Base-by-base conservation (phyloP, 2,797 vertebrate species). In the Austrolebias charrua region DNA sequence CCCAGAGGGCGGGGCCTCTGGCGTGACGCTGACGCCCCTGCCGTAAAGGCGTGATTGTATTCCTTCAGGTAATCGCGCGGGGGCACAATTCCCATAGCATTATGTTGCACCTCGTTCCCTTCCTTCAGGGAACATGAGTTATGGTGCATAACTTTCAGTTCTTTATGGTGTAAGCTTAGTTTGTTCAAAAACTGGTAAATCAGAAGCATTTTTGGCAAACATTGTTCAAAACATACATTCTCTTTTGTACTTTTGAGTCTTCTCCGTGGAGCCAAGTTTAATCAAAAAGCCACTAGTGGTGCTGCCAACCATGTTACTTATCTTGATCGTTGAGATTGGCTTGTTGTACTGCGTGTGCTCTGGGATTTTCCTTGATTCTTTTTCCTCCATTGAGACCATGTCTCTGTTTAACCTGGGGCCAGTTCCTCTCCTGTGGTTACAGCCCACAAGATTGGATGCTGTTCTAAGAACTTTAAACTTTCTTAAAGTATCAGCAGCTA, bases 331-430 rank as follows among this genome's bases (percentile, higher is more conserved):
- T 9, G 56, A 18, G 55, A 10, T 57, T 11, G 15, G 5, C 2
- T 48, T 11, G 12, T 48, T 11, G 12, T n/a, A 12, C 15, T 38
- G 16, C 40, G 33, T 18, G 11, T 15, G 28, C 55, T 49, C 19
- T 14, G 2, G 43, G 45, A 31, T 12, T 57, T 51, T 46, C 19
- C 13, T 29, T 63, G 43, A 40, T 56, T 69, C 47, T 11, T 45
- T 57, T 63, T 19, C 48, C 42, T 46, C 33, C 47, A n/a, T 20
- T 12, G 53, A 63, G 43, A 47, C 42, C 60, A 52, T 57, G 44
- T 11, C 20, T 73, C 46, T 62, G 38, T 42, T 56, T 24, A 0
- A 52, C 58, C 60, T 61, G 44, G 46, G 43, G 64, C 57, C 48
- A 29, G 48, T 28, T 42, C 33, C 16, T 42, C 53, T 31, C 53